A percentile compares a stretch with the other conserved stretches of the same genome.
Conservation (phyloP, 2,113 vertebrate genomes). For the Alligator sinensis region DNA sequence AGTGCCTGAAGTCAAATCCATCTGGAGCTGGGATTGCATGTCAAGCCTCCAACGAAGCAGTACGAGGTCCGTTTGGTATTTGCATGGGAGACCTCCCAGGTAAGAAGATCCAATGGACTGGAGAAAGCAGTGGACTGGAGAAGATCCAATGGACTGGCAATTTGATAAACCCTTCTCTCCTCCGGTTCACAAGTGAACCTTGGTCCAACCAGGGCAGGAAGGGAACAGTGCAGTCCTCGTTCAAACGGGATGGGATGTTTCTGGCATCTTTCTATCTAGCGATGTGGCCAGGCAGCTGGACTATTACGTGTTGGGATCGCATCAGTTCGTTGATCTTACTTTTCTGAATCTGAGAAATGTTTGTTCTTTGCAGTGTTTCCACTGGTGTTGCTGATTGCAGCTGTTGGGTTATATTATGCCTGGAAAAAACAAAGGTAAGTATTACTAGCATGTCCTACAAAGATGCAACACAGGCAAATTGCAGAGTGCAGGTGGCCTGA, state of each 20-base stretch:
- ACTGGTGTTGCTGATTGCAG: not conserved
- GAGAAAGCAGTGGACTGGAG: not conserved
- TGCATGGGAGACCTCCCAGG: rapidly evolving
- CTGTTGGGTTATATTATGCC: not conserved
- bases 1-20: not conserved
- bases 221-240: not conserved
- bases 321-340: not conserved
- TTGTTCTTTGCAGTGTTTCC: not conserved
- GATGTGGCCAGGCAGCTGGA: not conserved
- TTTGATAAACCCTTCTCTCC: not conserved
- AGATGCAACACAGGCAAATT: not conserved
- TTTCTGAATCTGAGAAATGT: not conserved
- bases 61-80: rapidly evolving
- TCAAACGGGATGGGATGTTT: not conserved
- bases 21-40: not conserved
- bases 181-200: not conserved
- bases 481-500: not conserved
- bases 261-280: not conserved
- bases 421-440: not conserved
- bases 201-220: not conserved
- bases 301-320: not conserved
- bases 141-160: not conserved
- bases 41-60: not conserved
- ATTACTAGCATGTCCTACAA: not conserved
- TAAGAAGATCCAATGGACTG: not conserved